Evolutionary conservation across 2,113 vertebrate species (phyloP).

Genomic region (Pseudorasbora parva): DNA sequence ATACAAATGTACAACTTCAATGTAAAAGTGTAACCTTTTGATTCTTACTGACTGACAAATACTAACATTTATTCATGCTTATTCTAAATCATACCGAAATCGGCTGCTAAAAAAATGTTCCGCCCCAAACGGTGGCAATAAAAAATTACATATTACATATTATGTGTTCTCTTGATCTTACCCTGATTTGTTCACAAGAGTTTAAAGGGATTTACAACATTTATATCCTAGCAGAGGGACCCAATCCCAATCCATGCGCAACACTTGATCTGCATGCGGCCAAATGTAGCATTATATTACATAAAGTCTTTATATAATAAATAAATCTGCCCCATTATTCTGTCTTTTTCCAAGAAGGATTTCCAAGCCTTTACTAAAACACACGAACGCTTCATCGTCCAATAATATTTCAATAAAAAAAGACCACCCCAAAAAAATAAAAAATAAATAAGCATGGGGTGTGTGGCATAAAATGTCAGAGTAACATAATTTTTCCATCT

Average conservation of each 20-base stretch:
- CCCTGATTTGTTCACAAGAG: not conserved
- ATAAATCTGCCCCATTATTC: conserved; percentile 1
- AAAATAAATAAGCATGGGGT: not conserved
- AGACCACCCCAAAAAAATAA: no score
- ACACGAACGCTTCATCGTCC: not conserved
- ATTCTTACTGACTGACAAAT: not conserved
- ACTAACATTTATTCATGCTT: not conserved
- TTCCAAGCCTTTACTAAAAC: not conserved
- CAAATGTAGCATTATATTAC: conserved; percentile 18
- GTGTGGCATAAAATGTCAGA: not conserved
- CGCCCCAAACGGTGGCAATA: not conserved
- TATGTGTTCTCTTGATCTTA: not conserved
- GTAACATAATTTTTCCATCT: conserved; percentile 1
- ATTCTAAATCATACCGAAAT: not conserved
- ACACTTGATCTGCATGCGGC: conserved; percentile 1
- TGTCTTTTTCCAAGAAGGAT: not conserved
- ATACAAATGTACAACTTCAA: no score
- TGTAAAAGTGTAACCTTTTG: not conserved
- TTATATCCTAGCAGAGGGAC: not conserved
- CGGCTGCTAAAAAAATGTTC: not conserved
- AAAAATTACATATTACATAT: conserved; percentile 14
- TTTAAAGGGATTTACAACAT: conserved; percentile 13
- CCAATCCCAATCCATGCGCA: conserved; percentile 13
- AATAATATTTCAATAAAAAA: not conserved
- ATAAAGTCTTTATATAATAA: conserved; percentile 22